These are phyloP conservation scores for Turnix velox DNA, from an alignment of 2,113 vertebrate species.

Conservation along the genomic window DNA sequence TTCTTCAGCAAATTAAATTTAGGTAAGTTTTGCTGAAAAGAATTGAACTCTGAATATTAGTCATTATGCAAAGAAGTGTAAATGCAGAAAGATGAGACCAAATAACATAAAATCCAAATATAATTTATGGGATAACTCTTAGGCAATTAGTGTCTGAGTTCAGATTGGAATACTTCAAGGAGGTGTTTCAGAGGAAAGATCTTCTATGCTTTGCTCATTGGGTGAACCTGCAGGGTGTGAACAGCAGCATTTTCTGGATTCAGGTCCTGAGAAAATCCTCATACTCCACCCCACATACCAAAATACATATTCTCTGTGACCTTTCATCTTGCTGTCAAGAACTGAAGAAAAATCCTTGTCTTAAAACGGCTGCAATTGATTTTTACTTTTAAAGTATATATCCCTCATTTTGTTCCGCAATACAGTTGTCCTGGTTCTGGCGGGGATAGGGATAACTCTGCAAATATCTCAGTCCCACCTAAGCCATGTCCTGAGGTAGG, in stretches of 20 bases:
- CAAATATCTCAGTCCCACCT: too few relatives aligned
- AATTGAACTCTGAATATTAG: constrained; percentile 39
- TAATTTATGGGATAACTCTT: neutral
- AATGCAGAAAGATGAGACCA: constrained; percentile 48
- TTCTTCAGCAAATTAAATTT: constrained; percentile 49
- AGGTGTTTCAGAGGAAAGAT: neutral
- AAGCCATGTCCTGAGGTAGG: too few relatives aligned
- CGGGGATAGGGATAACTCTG: too few relatives aligned
- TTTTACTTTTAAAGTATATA: neutral
- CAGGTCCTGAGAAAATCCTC: neutral
- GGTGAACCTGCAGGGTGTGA: neutral
- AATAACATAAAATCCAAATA: constrained; percentile 49
- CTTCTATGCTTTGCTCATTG: neutral
- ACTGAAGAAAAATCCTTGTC: neutral
- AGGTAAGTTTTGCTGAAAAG: constrained; percentile 52
- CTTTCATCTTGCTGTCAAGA: neutral
- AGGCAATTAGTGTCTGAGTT: neutral
- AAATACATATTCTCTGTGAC: neutral
- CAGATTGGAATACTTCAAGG: neutral
- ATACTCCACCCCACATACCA: neutral
- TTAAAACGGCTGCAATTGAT: neutral
- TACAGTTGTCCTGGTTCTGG: too few relatives aligned
- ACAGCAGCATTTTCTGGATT: neutral
- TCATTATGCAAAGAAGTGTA: constrained; percentile 41
- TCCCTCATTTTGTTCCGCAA: neutral